A percentile compares a stretch with the other conserved stretches of the same genome.
phyloP scores from a whole-genome alignment of 2,888 invertebrate species.

The Elaeidobius kamerunicus region DNA sequence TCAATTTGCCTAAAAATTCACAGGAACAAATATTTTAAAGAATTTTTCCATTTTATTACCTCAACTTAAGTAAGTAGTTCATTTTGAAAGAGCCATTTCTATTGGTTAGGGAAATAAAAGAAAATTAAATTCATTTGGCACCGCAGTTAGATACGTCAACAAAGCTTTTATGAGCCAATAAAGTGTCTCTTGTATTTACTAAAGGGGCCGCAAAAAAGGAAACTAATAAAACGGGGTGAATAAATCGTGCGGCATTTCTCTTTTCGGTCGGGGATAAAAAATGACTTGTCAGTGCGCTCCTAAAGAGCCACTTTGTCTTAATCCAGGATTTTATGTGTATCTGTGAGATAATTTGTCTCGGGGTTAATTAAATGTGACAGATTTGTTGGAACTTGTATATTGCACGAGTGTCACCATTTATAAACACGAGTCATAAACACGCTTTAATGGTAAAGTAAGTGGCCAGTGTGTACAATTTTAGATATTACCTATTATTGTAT shows the following conservation, averaged over 20 bases:
- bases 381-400: background rate
- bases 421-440: too few species aligned
- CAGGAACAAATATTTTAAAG: background rate
- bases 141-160: constrained; percentile 26
- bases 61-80: background rate
- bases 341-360: constrained; percentile 20
- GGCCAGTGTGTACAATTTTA: too few species aligned
- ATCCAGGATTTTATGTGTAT: constrained; percentile 20
- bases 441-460: too few species aligned
- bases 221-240: constrained; percentile 25
- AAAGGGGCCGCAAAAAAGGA: constrained; percentile 23
- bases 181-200: constrained; percentile 31
- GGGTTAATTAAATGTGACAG: constrained; percentile 13
- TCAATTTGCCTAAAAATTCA: too few species aligned
- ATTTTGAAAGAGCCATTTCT: constrained; percentile 22
- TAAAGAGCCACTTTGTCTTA: constrained; percentile 26
- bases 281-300: constrained; percentile 21
- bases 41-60: background rate
- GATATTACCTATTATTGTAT: too few species aligned
- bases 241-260: constrained; percentile 23
- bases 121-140: constrained; percentile 30
- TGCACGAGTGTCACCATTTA: constrained; percentile 6
- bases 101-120: constrained; percentile 24
- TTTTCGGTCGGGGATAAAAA: constrained; percentile 20
- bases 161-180: constrained; percentile 29